A percentile compares a stretch with the other conserved stretches of the same genome.
Conservation (phyloP, 2,797 vertebrate species). For the Falco peregrinus region DNA sequence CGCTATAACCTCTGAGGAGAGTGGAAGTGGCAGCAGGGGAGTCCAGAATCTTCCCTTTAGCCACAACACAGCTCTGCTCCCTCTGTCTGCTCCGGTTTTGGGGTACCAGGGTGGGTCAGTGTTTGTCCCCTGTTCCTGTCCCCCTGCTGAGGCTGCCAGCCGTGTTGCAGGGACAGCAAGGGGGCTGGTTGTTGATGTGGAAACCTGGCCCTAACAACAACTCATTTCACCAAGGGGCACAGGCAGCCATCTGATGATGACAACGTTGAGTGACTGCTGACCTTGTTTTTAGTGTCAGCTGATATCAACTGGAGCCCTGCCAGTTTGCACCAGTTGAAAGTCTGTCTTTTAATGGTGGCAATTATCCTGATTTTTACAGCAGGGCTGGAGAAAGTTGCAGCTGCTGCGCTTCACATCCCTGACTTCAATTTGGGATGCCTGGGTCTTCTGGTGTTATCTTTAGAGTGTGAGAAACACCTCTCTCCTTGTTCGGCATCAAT, state of each 20-base stretch:
- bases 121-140: background rate
- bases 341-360: slow-evolving; percentile 22
- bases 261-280: slow-evolving; percentile 48
- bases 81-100: background rate
- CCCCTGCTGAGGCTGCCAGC: background rate
- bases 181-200: background rate
- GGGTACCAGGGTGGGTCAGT: background rate
- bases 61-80: background rate
- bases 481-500: background rate
- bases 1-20: background rate
- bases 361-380: slow-evolving; percentile 2
- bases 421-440: background rate
- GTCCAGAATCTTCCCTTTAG: background rate
- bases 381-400: background rate
- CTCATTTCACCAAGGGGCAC: slow-evolving; percentile 19
- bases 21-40: background rate
- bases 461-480: background rate
- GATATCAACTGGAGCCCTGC: slow-evolving; percentile 37
- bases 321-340: slow-evolving; percentile 58
- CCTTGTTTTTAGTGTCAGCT: slow-evolving; percentile 57
- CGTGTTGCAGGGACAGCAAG: background rate
- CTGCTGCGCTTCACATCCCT: background rate
- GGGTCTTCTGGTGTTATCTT: background rate
- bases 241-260: slow-evolving; percentile 37
- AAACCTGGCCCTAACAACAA: slow-evolving; percentile 32